phyloP scores from a whole-genome alignment of 2,113 vertebrate species.

The Anthoscopus minutus region DNA sequence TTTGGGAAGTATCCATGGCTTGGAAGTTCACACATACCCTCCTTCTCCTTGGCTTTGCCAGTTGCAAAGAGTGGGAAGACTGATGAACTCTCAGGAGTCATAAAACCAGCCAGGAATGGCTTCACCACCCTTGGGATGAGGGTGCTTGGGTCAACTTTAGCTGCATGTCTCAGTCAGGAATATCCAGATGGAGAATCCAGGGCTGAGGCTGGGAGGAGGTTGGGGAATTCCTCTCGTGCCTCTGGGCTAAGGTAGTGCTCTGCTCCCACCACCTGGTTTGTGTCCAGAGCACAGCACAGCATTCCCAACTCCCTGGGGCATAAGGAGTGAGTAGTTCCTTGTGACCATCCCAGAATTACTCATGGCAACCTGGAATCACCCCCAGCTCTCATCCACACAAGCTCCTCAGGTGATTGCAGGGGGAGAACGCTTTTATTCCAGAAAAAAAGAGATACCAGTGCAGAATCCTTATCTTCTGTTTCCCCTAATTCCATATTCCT shows the following conservation, averaged over 20 bases:
- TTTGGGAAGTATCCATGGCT: neutral
- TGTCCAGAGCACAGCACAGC: neutral
- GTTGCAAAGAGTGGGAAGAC: neutral
- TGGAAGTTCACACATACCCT: neutral
- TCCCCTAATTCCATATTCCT: neutral
- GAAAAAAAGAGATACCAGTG: neutral
- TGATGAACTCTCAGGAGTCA: rapidly evolving
- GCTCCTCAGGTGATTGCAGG: neutral
- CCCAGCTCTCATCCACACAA: rapidly evolving
- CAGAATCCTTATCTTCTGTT: neutral
- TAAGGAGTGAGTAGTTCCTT: neutral
- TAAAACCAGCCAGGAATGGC: neutral
- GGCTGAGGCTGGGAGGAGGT: neutral
- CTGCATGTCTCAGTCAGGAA: neutral
- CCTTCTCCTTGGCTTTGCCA: neutral
- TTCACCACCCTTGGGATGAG: neutral
- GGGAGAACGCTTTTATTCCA: neutral
- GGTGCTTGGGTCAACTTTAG: neutral
- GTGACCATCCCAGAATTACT: neutral
- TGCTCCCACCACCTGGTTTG: slow-evolving; percentile 51
- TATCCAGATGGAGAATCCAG: neutral
- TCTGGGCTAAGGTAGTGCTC: slow-evolving; percentile 49
- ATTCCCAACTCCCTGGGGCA: neutral
- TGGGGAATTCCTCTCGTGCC: slow-evolving; percentile 57
- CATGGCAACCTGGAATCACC: neutral